phyloP scores from a whole-genome alignment of 2,888 invertebrate species.

The Volucella zonaria region DNA sequence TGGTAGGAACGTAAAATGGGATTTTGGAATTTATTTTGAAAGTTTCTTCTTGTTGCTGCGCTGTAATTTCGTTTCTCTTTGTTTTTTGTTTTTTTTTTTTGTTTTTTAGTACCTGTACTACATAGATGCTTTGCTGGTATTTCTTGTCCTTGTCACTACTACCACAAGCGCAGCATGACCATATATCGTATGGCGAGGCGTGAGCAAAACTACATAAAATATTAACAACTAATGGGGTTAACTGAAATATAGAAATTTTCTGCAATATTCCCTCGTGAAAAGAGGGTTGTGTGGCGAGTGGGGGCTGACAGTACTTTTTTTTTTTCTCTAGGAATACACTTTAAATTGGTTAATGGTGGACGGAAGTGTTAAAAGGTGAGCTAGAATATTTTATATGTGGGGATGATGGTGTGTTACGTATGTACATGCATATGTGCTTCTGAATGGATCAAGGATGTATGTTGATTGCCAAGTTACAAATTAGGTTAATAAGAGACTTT shows the following conservation, averaged over 20 bases:
- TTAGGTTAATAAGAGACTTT: conserved; percentile 68
- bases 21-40: conserved; percentile 65
- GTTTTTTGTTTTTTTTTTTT: conserved; percentile 33
- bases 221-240: conserved; percentile 72
- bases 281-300: not conserved
- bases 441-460: conserved; percentile 23
- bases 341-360: conserved; percentile 72
- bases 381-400: conserved; percentile 53
- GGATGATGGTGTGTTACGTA: conserved; percentile 31
- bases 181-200: conserved; percentile 19
- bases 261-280: conserved; percentile 51
- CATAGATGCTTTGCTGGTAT: conserved; percentile 16
- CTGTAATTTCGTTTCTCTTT: not conserved
- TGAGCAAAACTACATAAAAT: conserved; percentile 62
- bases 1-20: conserved; percentile 41
- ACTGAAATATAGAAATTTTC: conserved; percentile 69
- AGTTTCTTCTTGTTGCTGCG: conserved; percentile 37
- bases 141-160: conserved; percentile 67
- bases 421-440: conserved; percentile 12
- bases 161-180: conserved; percentile 23
- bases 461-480: conserved; percentile 57
- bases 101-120: not conserved
- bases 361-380: conserved; percentile 65
- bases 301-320: conserved; percentile 12
- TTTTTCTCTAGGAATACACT: conserved; percentile 36